Evolutionary conservation across 1,140 invertebrate species (phyloP), one percentile per base, ranked within the genome.

Genomic region (Brachystomella parvula): DNA sequence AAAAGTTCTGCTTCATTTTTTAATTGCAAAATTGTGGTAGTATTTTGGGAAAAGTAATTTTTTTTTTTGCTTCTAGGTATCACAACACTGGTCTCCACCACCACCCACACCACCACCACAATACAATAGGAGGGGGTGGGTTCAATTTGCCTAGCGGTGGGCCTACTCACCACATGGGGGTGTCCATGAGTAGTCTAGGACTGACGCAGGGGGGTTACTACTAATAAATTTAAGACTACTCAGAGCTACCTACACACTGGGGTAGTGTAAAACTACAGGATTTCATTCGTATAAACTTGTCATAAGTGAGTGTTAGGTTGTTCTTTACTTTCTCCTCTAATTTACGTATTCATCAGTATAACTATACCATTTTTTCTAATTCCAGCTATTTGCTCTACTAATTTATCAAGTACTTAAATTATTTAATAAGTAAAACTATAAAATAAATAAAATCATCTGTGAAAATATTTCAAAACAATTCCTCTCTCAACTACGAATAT

Each of bases 271-370:
- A 53, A 53, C 21, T 53, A 26, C 49, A 19, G 24, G 6, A 24
- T 53, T 53, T 19, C 49, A 53, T 53, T 53, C 49, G 49, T 53
- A 53, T 53, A 26, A 53, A 53, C 49, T 53, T 53, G 49, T 53
- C 49, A 53, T 19, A 53, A 53, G 49, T 19, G 12, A 26, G 9
- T 17, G 12, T 12, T 53, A 6, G 9, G 24, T 17, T 6, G 9
- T 26, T 53, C 24, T 9, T 53, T 53, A 17, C 15, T 53, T 53
- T 53, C 21, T 24, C 35, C 19, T 39, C 6, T 39, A 39, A 6
- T 6, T 39, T 39, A n/a, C n/a, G n/a, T n/a, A n/a, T n/a, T n/a
- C n/a, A n/a, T n/a, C n/a, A n/a, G n/a, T n/a, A n/a, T n/a, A n/a
- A n/a, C n/a, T n/a, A 9, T 39, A 39, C 6, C 12, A 24, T 53